Evolutionary conservation across 2,888 invertebrate species (phyloP).

Genomic region (Pinctada fucata): DNA sequence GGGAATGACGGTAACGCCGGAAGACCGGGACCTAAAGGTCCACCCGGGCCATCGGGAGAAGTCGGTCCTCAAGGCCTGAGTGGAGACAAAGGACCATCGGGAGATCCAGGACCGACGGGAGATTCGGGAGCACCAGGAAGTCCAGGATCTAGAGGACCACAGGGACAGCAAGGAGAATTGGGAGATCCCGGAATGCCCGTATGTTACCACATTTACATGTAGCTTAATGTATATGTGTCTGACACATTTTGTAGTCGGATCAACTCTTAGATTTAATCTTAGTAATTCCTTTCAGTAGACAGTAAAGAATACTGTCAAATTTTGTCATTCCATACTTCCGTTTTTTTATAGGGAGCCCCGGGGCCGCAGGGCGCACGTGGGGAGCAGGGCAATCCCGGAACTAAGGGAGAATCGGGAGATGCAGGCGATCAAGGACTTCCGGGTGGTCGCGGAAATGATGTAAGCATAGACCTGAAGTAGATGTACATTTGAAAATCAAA

Average conservation of each 20-base stretch:
- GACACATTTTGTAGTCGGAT: not conserved
- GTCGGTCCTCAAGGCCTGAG: constrained; percentile 53
- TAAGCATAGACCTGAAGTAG: constrained; percentile 40
- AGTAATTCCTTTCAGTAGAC: no score
- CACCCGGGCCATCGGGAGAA: constrained; percentile 50
- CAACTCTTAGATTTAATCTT: no score
- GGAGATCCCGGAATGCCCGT: constrained; percentile 56
- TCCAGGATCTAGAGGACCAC: constrained; percentile 57
- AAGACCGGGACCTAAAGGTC: constrained; percentile 66
- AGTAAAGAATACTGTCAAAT: no score
- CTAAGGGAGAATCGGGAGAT: constrained; percentile 63
- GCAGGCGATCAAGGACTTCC: constrained; percentile 56
- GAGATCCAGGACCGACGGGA: constrained; percentile 61
- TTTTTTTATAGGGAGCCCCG: constrained; percentile 49
- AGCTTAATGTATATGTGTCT: not conserved
- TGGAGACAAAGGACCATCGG: constrained; percentile 57
- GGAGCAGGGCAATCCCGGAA: constrained; percentile 51
- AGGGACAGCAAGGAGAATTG: constrained; percentile 74
- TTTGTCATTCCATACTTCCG: no score
- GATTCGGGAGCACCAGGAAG: constrained; percentile 58
- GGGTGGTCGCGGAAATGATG: constrained; percentile 58
- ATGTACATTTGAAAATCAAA: not conserved
- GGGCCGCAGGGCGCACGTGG: constrained; percentile 57
- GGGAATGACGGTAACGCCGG: constrained; percentile 72
- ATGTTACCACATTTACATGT: not conserved